A percentile compares a stretch with the other conserved stretches of the same genome.
These are phyloP conservation scores for Microcebus tavaratra DNA, from an alignment of 2,113 vertebrate genomes.

Conservation along the genomic window DNA sequence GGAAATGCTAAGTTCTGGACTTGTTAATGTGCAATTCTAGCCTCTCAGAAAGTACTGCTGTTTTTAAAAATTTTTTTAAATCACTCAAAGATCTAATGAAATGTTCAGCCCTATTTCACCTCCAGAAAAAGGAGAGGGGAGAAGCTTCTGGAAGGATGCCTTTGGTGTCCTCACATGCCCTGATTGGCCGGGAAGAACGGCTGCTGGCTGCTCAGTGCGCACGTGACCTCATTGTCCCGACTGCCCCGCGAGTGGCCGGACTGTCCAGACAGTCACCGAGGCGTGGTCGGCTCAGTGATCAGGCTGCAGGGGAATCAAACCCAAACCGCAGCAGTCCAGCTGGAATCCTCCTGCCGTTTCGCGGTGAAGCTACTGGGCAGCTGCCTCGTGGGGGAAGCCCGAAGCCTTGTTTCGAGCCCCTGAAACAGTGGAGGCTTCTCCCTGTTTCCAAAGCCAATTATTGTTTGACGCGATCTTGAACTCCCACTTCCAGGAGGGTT, in stretches of 20 bases:
- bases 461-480: not conserved
- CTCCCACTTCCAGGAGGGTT: not conserved
- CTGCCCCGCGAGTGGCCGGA: not conserved
- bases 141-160: not conserved
- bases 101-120: not conserved
- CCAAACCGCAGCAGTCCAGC: not conserved
- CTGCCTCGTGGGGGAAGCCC: not conserved
- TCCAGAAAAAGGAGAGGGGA: not conserved
- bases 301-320: not conserved
- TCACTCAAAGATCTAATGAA: slow-evolving; percentile 20
- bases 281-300: not conserved
- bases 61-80: slow-evolving; percentile 30
- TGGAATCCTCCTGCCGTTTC: not conserved
- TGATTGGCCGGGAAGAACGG: not conserved
- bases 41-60: slow-evolving; percentile 16
- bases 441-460: slow-evolving; percentile 26
- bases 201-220: not conserved
- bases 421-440: not conserved
- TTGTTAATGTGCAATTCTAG: slow-evolving; percentile 17
- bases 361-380: not conserved
- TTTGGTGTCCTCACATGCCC: slow-evolving; percentile 26
- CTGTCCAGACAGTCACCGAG: not conserved
- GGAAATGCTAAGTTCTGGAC: not conserved
- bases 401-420: not conserved
- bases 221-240: not conserved